phyloP scores from a whole-genome alignment of 1,140 invertebrate species.

The Stratiolaelaps scimitus region DNA sequence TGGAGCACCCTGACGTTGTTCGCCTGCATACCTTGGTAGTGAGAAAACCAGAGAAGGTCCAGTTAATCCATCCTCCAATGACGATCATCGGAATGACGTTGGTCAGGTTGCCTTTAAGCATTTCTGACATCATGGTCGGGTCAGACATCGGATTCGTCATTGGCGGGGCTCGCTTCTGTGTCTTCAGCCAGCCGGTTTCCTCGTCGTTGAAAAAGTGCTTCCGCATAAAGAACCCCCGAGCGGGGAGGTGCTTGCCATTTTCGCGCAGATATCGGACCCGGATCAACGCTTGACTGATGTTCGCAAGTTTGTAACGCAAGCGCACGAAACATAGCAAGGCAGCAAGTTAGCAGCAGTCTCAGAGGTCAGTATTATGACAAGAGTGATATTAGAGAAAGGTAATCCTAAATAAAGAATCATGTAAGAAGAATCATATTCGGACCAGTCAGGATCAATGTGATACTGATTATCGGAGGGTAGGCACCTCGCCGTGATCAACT shows the following conservation, averaged over 20 bases:
- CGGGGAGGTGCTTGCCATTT: constrained; percentile 89
- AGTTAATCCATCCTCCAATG: constrained; percentile 99
- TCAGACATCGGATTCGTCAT: constrained; percentile 76
- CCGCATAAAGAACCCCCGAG: constrained; percentile 78
- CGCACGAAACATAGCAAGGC: constrained; percentile 35
- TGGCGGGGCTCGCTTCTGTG: constrained; percentile 67
- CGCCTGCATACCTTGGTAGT: constrained; percentile 58
- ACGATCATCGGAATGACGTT: constrained; percentile 97
- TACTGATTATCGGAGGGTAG: too few relatives aligned
- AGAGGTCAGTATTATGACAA: too few relatives aligned
- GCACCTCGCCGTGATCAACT: too few relatives aligned
- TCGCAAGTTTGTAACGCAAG: too few relatives aligned
- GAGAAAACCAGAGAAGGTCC: constrained; percentile 99
- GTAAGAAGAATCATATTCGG: too few relatives aligned
- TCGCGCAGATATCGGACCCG: constrained; percentile 78
- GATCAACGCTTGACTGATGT: constrained; percentile 80
- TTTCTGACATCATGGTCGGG: constrained; percentile 94
- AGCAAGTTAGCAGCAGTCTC: background rate
- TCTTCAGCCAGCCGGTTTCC: constrained; percentile 77
- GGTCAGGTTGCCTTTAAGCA: constrained; percentile 96
- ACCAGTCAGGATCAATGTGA: too few relatives aligned
- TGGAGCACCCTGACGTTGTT: background rate
- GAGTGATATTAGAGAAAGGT: too few relatives aligned
- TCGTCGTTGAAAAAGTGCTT: constrained; percentile 93
- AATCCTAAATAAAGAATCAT: too few relatives aligned